Percentiles rank a stretch among this genome's conserved stretches.
Conservation (phyloP, 2,888 invertebrate genomes). For the Empis livida region DNA sequence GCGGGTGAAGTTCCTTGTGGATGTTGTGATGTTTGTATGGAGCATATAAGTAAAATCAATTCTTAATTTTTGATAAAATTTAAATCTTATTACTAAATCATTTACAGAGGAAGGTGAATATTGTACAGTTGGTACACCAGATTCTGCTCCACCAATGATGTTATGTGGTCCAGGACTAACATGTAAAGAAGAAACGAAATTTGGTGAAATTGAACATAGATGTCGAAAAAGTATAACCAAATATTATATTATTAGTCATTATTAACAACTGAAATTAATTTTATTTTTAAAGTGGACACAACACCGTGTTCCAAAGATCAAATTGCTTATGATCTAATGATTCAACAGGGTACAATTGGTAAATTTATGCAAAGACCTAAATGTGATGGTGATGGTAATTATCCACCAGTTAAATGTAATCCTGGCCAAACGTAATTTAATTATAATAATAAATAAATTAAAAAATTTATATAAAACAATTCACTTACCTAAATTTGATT, state of each 20-base stretch:
- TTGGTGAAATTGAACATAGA: slow-evolving; percentile 19
- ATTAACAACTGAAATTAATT: not conserved
- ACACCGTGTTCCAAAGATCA: slow-evolving; percentile 12
- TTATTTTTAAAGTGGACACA: slow-evolving; percentile 14
- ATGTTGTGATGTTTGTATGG: slow-evolving; percentile 49
- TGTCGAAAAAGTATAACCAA: slow-evolving; percentile 38
- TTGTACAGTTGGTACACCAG: slow-evolving; percentile 42
- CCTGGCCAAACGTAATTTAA: slow-evolving; percentile 50
- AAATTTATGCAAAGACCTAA: slow-evolving; percentile 42
- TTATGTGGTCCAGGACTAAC: slow-evolving; percentile 43
- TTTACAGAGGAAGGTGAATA: slow-evolving; percentile 38
- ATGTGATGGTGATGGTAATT: slow-evolving; percentile 52
- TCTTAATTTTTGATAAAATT: too few relatives aligned
- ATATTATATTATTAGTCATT: too few relatives aligned
- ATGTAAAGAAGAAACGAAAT: slow-evolving; percentile 7
- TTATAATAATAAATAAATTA: not conserved
- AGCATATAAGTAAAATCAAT: slow-evolving; percentile 38
- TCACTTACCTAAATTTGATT: not conserved
- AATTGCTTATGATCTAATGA: slow-evolving; percentile 38
- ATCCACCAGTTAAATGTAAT: slow-evolving; percentile 44
- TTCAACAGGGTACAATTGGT: slow-evolving; percentile 38
- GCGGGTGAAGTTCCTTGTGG: slow-evolving; percentile 47
- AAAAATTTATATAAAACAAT: not conserved
- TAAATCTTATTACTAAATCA: too few relatives aligned
- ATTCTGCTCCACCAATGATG: slow-evolving; percentile 39